Evolutionary conservation across 2,113 vertebrate species (phyloP), one percentile per base, ranked within the genome.

Genomic region (Nesoenas mayeri): DNA sequence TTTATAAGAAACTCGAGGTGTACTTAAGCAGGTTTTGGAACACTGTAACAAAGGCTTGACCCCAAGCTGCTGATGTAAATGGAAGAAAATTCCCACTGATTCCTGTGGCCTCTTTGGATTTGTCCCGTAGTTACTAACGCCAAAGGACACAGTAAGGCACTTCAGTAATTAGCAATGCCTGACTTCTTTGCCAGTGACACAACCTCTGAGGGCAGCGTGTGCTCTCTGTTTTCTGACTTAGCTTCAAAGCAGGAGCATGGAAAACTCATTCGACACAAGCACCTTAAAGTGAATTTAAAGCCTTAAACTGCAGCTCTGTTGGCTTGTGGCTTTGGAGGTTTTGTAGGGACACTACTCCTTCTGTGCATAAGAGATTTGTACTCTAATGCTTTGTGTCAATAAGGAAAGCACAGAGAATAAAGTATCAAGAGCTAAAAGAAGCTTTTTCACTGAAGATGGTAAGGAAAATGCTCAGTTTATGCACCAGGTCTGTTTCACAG

Each of bases 141-240:
- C 58, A 88, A 89, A 85, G 47, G 84, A 95, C 81, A 92, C 24
- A 70, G 81, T 18, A 69, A 95, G 38, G 57, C 66, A 94, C 87
- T 91, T 85, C 58, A 82, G 62, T 38, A 77, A 94, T 92, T 89
- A 95, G 26, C 70, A 89, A 77, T 82, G 78, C 86, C 74, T 91
- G 87, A 95, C 61, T 89, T 81, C 94, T 84, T 81, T 4, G 4
- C 54, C 58, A 69, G 66, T 42, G 93, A 58, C 65, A 69, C 57
- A 95, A 6, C 58, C 74, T 92, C 89, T 65, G 44, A 36, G 57
- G 84, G 66, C 78, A 96, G 50, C 31, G 16, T 24, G 15, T 28
- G 60, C 28, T 65, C 34, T 11, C 48, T 77, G 34, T 53, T 87
- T 84, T 82, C 61, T 73, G 73, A 48, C 15, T 74, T 15, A 31